Evolutionary conservation across 2,797 vertebrate species (phyloP).

Genomic region (Intellagama lesueurii): DNA sequence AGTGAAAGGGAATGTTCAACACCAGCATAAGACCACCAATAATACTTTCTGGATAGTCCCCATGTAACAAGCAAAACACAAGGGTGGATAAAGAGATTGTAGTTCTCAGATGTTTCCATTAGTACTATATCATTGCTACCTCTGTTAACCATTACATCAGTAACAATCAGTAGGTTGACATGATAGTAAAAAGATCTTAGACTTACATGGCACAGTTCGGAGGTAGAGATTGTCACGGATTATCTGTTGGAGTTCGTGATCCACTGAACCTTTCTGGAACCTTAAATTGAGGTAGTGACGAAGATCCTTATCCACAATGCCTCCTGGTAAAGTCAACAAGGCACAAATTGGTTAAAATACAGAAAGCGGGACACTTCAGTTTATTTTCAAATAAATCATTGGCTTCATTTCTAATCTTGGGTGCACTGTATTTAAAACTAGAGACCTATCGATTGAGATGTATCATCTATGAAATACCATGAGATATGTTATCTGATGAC

Average conservation of each 20-base stretch:
- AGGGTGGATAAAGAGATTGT: not conserved
- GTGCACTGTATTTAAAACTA: too few relatives aligned
- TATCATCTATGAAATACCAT: too few relatives aligned
- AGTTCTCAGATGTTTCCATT: not conserved
- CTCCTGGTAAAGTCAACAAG: slow-evolving; percentile 83
- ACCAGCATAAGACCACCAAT: slow-evolving; percentile 15
- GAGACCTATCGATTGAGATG: too few relatives aligned
- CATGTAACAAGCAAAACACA: fast-evolving
- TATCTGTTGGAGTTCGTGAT: slow-evolving; percentile 98
- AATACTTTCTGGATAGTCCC: not conserved
- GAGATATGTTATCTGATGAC: too few relatives aligned
- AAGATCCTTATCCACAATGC: slow-evolving; percentile 97
- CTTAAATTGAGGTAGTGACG: slow-evolving; percentile 98
- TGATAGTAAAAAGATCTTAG: not conserved
- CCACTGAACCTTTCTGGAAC: slow-evolving; percentile 98
- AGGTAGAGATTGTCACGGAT: slow-evolving; percentile 99
- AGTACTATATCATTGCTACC: not conserved
- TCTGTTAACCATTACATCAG: not conserved
- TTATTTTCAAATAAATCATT: slow-evolving; percentile 24
- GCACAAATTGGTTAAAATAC: slow-evolving; percentile 49
- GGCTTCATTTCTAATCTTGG: not conserved
- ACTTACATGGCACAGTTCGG: slow-evolving; percentile 98
- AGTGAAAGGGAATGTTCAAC: not conserved
- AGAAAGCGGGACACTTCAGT: slow-evolving; percentile 13
- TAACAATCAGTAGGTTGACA: fast-evolving